Evolutionary conservation across 2,797 vertebrate species (phyloP).

Genomic region (Pteronotus mesoamericanus): DNA sequence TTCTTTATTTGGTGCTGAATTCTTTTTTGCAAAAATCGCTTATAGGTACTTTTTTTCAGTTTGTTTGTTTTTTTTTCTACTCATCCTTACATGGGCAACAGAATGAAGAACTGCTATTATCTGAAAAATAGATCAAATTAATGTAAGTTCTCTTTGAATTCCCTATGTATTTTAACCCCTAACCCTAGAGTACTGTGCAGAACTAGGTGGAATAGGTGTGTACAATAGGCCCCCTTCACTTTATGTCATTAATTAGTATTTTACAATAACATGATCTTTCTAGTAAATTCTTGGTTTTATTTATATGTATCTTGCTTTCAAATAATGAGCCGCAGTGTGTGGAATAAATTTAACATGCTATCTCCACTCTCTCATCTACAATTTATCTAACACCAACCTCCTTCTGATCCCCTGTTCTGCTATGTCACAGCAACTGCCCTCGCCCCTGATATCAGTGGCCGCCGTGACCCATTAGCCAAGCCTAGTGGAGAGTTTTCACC

Average conservation of each 20-base stretch:
- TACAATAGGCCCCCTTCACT: neutral
- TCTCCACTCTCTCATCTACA: neutral
- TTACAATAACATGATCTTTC: neutral
- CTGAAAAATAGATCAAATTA: neutral
- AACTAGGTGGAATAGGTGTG: neutral
- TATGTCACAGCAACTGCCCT: neutral
- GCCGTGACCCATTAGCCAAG: neutral
- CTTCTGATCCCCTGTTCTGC: neutral
- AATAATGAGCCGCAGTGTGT: neutral
- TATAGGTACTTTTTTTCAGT: neutral
- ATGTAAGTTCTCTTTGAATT: neutral
- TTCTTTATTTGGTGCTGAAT: neutral
- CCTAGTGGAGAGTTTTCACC: neutral
- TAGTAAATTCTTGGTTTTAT: neutral
- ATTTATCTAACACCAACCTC: neutral
- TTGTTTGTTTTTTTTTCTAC: neutral
- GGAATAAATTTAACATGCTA: neutral
- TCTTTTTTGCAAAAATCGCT: neutral
- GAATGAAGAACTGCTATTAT: neutral
- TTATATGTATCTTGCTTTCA: neutral
- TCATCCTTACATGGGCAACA: neutral
- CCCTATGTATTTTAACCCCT: neutral
- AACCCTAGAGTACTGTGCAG: neutral
- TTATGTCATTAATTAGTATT: neutral
- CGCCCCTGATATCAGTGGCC: neutral